Conservation (phyloP, 2,113 vertebrate genomes). For the Calcarius ornatus region DNA sequence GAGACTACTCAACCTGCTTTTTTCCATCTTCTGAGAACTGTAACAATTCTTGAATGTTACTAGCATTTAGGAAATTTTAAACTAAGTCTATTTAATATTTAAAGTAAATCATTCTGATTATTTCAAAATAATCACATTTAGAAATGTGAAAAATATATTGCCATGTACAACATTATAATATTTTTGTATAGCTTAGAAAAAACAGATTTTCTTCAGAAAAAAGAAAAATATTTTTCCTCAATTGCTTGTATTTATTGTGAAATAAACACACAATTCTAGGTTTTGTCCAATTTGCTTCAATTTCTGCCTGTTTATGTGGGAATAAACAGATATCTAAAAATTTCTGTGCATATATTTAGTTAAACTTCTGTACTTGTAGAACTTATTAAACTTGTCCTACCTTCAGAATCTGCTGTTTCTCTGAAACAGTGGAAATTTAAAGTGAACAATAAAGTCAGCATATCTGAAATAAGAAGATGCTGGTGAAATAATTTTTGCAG, state of each 20-base stretch:
- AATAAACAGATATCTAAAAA: conserved; percentile 2
- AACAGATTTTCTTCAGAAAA: background rate
- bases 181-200: background rate
- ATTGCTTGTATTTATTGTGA: conserved; percentile 42
- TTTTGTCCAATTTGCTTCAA: conserved; percentile 12
- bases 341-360: background rate
- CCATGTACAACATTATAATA: background rate
- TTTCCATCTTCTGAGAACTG: background rate
- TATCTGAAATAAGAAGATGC: background rate
- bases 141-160: background rate
- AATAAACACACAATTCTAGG: conserved; percentile 34
- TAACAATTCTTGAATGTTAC: background rate
- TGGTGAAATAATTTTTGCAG: background rate
- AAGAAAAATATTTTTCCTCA: background rate
- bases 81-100: background rate
- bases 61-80: background rate
- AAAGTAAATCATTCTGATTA: background rate
- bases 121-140: background rate
- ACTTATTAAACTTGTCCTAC: background rate
- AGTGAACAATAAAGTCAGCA: background rate
- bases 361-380: background rate
- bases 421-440: background rate
- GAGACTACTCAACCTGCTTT: background rate
- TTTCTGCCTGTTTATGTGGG: background rate
- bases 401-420: background rate